Percentiles rank a stretch among this genome's conserved stretches.
phyloP scores from a whole-genome alignment of 2,888 invertebrate genomes.

The Leptinotarsa peninsularis region DNA sequence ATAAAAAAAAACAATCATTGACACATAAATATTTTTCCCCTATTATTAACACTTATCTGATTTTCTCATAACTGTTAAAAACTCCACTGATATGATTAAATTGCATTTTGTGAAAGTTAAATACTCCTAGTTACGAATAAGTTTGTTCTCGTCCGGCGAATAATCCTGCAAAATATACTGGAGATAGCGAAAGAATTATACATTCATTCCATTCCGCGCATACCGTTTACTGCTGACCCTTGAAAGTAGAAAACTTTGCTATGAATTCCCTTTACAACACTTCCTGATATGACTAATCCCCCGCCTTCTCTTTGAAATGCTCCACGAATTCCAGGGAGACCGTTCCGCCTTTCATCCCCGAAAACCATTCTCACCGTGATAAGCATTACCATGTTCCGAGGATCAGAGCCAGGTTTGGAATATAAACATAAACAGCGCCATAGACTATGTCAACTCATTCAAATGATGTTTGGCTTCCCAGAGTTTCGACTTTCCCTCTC shows the following conservation, averaged over 20 bases:
- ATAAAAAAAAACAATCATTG: no score
- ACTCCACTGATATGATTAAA: no score
- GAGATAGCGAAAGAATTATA: background rate
- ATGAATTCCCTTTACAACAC: constrained; percentile 11
- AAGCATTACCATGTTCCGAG: background rate
- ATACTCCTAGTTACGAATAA: no score
- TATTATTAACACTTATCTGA: no score
- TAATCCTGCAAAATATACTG: background rate
- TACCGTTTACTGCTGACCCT: constrained; percentile 1
- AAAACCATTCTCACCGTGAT: constrained; percentile 14
- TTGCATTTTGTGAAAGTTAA: no score
- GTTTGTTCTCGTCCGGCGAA: background rate
- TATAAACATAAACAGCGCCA: constrained; percentile 21
- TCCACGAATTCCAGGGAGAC: constrained; percentile 11
- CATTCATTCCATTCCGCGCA: background rate
- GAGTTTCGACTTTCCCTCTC: constrained; percentile 11
- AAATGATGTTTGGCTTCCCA: constrained; percentile 13
- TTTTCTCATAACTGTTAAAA: no score
- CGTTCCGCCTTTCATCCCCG: constrained; percentile 2
- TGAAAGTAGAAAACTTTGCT: constrained; percentile 7
- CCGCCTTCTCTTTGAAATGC: background rate
- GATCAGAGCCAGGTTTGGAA: constrained; percentile 16
- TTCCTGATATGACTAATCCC: constrained; percentile 10
- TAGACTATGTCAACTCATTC: constrained; percentile 19
- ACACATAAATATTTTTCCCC: no score